Conservation (phyloP, 2,888 invertebrate species). For the Rhagium mordax region DNA sequence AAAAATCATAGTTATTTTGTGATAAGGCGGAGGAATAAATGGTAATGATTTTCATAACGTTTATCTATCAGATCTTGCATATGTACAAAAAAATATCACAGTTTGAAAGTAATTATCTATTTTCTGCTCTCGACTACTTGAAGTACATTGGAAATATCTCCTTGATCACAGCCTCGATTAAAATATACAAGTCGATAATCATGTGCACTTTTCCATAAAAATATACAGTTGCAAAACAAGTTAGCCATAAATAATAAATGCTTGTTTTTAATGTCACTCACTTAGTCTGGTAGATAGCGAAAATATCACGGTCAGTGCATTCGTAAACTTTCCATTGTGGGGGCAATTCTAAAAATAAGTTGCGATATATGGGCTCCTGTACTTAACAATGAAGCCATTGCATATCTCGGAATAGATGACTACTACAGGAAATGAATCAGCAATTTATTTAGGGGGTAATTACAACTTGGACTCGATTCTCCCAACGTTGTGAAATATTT, state of each 20-base stretch:
- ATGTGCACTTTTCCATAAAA: neutral
- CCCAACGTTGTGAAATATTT: constrained; percentile 3
- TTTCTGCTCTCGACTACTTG: constrained; percentile 21
- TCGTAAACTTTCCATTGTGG: neutral
- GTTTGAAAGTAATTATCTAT: constrained; percentile 16
- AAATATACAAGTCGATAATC: constrained; percentile 15
- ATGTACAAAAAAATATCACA: constrained; percentile 39
- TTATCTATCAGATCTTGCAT: constrained; percentile 27
- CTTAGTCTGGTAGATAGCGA: neutral
- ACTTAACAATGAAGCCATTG: neutral
- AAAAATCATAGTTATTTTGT: constrained; percentile 3
- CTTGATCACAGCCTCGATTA: constrained; percentile 20
- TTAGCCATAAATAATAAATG: neutral
- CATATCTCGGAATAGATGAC: neutral
- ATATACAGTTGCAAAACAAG: neutral
- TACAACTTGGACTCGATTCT: neutral
- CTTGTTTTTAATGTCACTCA: neutral
- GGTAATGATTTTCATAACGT: neutral
- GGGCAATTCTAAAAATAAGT: neutral
- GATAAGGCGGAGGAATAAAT: neutral
- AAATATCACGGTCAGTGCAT: neutral
- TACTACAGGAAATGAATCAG: neutral
- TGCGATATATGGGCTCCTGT: neutral
- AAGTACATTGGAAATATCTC: constrained; percentile 31
- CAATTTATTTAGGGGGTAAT: neutral